Evolutionary conservation across 2,113 vertebrate genomes (phyloP), one percentile per base, ranked within the genome.

Genomic region (Pelusios castaneus): DNA sequence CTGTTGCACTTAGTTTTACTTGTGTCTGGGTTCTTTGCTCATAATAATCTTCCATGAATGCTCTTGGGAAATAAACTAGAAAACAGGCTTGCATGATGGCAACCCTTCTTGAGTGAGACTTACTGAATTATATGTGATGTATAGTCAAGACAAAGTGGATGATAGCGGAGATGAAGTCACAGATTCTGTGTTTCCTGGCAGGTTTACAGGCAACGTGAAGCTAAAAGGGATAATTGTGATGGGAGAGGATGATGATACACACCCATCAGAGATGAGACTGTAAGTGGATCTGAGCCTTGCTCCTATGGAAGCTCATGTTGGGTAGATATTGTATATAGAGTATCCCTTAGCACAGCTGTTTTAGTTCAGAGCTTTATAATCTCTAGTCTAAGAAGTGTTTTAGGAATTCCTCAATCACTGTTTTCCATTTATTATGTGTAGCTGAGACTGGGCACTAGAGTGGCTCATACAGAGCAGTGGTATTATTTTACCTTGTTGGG

Each of bases 201-300:
- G 99, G 97, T 99, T 99, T 92, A 99, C 99, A 0, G 99, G 99
- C 95, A 99, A 97, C 5, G 99, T 99, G 96, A 99, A 99, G 80
- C 96, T 99, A 77, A 99, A 99, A 97, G 99, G 99, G 60, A 95
- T 99, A 79, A 98, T 99, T 12, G 98, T 99, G 89, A 98, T 99
- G 90, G 99, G 99, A 41, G 99, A 99, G 47, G 98, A 99, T 0
- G 98, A 98, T 7, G 98, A 98, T 8, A 98, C 98, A 0, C 99
- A 99, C 86, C 99, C 99, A 2, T 98, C 99, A 0, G 99, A 99
- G 98, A 98, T 99, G 94, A 98, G 99, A 93, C 98, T 99, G 99
- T 99, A 96, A 99, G 99, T 98, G 17, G 79, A 16, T 31, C 0
- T 9, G 38, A 78, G 83, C 27, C 31, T 25, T 6, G 56, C 82